phyloP scores from a whole-genome alignment of 2,113 vertebrate genomes.

The Sander vitreus region DNA sequence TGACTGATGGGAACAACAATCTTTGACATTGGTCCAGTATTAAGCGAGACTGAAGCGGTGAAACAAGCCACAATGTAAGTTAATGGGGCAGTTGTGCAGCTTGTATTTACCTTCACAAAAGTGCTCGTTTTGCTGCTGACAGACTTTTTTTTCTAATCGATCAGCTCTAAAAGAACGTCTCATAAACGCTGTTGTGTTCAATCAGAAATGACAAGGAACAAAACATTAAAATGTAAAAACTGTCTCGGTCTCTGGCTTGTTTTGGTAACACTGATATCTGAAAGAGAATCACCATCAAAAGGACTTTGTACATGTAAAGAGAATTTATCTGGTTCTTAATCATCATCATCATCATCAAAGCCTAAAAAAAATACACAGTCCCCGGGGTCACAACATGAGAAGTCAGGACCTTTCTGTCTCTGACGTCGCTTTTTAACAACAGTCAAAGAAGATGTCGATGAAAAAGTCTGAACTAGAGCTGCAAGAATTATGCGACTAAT shows the following conservation, averaged over 20 bases:
- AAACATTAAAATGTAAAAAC: not conserved
- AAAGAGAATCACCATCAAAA: conserved; percentile 15
- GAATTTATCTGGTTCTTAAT: conserved; percentile 9
- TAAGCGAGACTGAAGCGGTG: too few species aligned
- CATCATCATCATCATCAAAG: conserved; percentile 6
- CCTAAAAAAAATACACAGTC: conserved; percentile 12
- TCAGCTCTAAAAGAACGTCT: too few species aligned
- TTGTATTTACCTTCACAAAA: too few species aligned
- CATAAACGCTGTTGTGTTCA: too few species aligned
- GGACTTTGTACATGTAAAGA: conserved; percentile 34
- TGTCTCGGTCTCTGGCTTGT: not conserved
- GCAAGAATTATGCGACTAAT: too few species aligned
- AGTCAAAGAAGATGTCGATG: not conserved
- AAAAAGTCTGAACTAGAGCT: not conserved
- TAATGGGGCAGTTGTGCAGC: too few species aligned
- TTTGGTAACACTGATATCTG: not conserved
- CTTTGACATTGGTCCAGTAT: too few species aligned
- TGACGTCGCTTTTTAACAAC: not conserved
- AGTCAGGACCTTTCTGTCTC: conserved; percentile 4
- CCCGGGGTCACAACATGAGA: not conserved
- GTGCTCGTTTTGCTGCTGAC: too few species aligned
- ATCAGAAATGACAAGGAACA: not conserved
- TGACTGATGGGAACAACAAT: too few species aligned
- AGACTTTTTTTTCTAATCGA: too few species aligned
- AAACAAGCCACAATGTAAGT: too few species aligned